phyloP scores from a whole-genome alignment of 2,797 vertebrate genomes.

The Macropus fuliginosus region DNA sequence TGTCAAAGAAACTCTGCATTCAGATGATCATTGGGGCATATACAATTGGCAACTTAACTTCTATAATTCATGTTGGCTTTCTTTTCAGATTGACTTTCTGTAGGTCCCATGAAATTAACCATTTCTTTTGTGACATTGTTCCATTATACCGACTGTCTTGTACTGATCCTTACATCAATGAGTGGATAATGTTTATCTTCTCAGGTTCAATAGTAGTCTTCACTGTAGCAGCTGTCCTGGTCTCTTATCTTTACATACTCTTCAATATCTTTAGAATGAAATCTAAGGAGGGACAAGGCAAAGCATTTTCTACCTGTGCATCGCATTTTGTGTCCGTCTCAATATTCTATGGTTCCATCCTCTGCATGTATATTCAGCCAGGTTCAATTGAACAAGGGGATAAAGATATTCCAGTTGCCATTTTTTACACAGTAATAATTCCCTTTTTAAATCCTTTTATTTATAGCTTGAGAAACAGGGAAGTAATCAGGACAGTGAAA shows the following conservation, averaged over 20 bases:
- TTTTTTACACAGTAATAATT: constrained; percentile 60
- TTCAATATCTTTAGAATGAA: constrained; percentile 45
- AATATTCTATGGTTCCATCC: constrained; percentile 56
- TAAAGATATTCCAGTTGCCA: constrained; percentile 45
- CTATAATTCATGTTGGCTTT: constrained; percentile 40
- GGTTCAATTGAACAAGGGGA: constrained; percentile 1
- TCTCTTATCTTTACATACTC: constrained; percentile 47
- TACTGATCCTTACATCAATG: constrained; percentile 44
- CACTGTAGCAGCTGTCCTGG: constrained; percentile 30
- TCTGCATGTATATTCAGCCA: constrained; percentile 50
- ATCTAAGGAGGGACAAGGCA: constrained; percentile 27
- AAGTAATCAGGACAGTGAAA: constrained; percentile 15
- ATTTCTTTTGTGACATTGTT: constrained; percentile 58
- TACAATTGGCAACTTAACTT: constrained; percentile 23
- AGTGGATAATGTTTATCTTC: constrained; percentile 48
- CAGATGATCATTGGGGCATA: neutral
- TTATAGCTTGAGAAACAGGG: no score
- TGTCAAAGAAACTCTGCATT: constrained; percentile 7
- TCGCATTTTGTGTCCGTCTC: constrained; percentile 54
- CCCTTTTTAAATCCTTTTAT: constrained; percentile 29
- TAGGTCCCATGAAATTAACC: constrained; percentile 37
- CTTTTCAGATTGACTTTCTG: constrained; percentile 53
- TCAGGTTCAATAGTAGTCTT: constrained; percentile 36
- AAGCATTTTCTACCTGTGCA: constrained; percentile 54
- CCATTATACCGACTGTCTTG: constrained; percentile 53